Evolutionary conservation across 2,113 vertebrate genomes (phyloP), one percentile per base, ranked within the genome.

Genomic region (Notothenia rossii): DNA sequence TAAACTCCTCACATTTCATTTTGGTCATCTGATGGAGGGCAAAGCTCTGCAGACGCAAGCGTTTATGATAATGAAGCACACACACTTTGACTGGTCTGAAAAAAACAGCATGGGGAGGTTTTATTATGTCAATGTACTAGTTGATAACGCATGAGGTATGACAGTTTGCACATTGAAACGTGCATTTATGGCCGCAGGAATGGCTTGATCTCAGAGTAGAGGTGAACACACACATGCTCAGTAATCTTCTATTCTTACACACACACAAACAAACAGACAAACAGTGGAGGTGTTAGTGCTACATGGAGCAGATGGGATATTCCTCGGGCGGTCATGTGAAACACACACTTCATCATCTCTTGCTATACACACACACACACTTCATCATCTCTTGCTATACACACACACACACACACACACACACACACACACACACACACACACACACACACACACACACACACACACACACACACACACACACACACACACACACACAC

Each of bases 301-400:
- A 77, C 85, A 78, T 14, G 10, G 84, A 87, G 75, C 92, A 93
- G 92, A 93, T 93, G 92, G 92, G 72, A 63, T 73, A 18, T 62
- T 83, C 89, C 86, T 90, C 51, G 10, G 92, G 92, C 51, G 82
- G 92, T 85, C 86, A 74, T 72, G 69, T 67, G 69, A 83, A 89
- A 86, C 79, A 77, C 70, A 83, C 84, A 73, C 78, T 74, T 67
- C 62, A 85, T 86, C 69, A 65, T 72, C 73, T 80, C 73, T 36
- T 3, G 12, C 53, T 45, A 12, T 55, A 59, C 51, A 58, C 53
- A 66, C 54, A 33, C 40, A 25, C 68, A 67, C 33, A 50, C 22
- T n/a, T n/a, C n/a, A n/a, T n/a, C n/a, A n/a, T n/a, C n/a, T n/a
- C n/a, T n/a, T n/a, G n/a, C n/a, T n/a, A n/a, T 2, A 59, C 51